phyloP scores from a whole-genome alignment of 1,140 invertebrate genomes.

The Drosophila nebulosa region DNA sequence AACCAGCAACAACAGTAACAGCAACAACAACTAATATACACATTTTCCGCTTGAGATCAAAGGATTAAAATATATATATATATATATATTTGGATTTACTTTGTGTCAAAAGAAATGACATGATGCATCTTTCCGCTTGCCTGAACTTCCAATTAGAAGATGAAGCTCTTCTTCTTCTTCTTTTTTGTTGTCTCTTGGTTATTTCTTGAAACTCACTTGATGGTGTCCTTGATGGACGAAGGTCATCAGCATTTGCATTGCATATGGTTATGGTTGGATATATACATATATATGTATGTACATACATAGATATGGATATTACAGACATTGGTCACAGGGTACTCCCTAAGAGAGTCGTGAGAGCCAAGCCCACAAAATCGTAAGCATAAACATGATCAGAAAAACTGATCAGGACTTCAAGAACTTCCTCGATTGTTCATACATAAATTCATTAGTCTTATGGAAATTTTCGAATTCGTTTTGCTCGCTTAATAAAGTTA shows the following conservation, averaged over 20 bases:
- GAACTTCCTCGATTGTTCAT: slow-evolving; percentile 37
- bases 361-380: slow-evolving; percentile 68
- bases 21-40: slow-evolving; percentile 47
- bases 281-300: too few species aligned
- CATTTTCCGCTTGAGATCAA: slow-evolving; percentile 72
- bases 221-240: slow-evolving; percentile 64
- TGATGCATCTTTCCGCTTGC: slow-evolving; percentile 55
- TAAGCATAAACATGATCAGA: slow-evolving; percentile 60
- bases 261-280: slow-evolving; percentile 5
- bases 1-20: slow-evolving; percentile 12
- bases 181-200: background rate
- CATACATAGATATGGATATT: too few species aligned
- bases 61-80: slow-evolving; percentile 49
- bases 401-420: slow-evolving; percentile 42
- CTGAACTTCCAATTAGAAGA: slow-evolving; percentile 57
- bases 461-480: slow-evolving; percentile 35
- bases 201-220: background rate
- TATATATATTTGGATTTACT: slow-evolving; percentile 13
- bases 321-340: background rate
- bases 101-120: slow-evolving; percentile 50
- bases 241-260: slow-evolving; percentile 74
- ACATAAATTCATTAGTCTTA: slow-evolving; percentile 66
- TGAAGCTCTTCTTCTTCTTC: slow-evolving; percentile 1
- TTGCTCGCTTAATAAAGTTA: slow-evolving; percentile 61
- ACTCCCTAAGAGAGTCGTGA: slow-evolving; percentile 49